These are phyloP conservation scores for Mylabris phalerata DNA, from an alignment of 1,140 invertebrate species.

Conservation along the genomic window DNA sequence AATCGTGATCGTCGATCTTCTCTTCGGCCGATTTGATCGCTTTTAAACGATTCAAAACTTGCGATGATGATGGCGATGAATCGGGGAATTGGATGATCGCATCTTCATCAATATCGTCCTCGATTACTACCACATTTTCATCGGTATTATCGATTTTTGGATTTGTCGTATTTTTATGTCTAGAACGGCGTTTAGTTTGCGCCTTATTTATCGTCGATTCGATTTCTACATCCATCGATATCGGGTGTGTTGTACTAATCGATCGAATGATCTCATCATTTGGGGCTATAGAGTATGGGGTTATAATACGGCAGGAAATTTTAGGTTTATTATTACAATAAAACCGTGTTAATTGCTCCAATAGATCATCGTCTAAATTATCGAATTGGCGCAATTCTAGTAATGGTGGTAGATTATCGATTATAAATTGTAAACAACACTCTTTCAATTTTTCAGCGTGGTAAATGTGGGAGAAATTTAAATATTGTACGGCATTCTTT, in stretches of 20 bases:
- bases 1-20: constrained; percentile 33
- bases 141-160: constrained; percentile 12
- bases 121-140: not conserved
- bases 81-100: constrained; percentile 22
- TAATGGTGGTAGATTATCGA: constrained; percentile 58
- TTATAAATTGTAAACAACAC: constrained; percentile 64
- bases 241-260: constrained; percentile 42
- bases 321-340: constrained; percentile 48
- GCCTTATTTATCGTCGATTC: constrained; percentile 37
- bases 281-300: constrained; percentile 53
- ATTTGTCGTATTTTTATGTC: constrained; percentile 26
- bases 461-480: constrained; percentile 60
- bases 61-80: not conserved
- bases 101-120: constrained; percentile 12
- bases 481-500: constrained; percentile 61
- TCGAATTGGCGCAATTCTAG: constrained; percentile 58
- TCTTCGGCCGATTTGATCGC: constrained; percentile 43
- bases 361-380: constrained; percentile 48
- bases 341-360: constrained; percentile 55
- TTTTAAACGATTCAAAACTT: constrained; percentile 42
- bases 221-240: constrained; percentile 36
- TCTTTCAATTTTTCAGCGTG: constrained; percentile 60
- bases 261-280: constrained; percentile 48
- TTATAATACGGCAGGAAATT: constrained; percentile 52
- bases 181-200: constrained; percentile 42